Conservation (phyloP, 2,113 vertebrate species). For the Meleagris gallopavo region DNA sequence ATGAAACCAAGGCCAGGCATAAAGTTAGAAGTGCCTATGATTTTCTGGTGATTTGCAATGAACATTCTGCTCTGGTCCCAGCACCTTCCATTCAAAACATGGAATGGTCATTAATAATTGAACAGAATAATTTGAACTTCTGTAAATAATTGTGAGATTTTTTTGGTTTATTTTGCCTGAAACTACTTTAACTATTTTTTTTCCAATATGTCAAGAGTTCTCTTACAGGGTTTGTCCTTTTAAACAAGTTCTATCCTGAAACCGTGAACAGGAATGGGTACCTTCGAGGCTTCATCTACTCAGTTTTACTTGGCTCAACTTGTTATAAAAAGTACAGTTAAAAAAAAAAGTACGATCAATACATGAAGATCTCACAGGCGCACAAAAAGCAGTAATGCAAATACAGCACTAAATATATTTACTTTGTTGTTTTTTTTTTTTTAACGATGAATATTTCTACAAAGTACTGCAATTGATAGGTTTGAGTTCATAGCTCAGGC, state of each 20-base stretch:
- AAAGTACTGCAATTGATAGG: not conserved
- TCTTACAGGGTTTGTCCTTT: constrained; percentile 60
- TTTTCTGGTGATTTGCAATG: not conserved
- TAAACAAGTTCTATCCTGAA: constrained; percentile 77
- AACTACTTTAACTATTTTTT: constrained; percentile 45
- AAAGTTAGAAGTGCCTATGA: not conserved
- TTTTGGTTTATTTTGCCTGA: constrained; percentile 27
- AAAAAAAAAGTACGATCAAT: constrained; percentile 2
- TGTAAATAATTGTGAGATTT: not conserved
- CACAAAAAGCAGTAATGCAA: not conserved
- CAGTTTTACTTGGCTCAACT: constrained; percentile 73
- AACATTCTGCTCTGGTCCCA: not conserved
- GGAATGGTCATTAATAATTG: not conserved
- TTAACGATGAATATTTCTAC: not conserved
- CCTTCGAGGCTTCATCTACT: constrained; percentile 64
- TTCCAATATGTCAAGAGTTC: constrained; percentile 41
- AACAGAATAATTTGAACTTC: not conserved
- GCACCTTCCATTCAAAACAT: not conserved
- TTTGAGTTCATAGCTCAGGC: not conserved
- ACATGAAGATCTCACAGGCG: not conserved
- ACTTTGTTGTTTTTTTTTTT: no score
- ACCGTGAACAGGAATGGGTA: constrained; percentile 55
- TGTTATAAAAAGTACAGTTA: constrained; percentile 52
- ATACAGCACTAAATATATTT: not conserved
- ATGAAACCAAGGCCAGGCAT: not conserved